Conservation (phyloP, 2,888 invertebrate species). For the Tholera decimalis region DNA sequence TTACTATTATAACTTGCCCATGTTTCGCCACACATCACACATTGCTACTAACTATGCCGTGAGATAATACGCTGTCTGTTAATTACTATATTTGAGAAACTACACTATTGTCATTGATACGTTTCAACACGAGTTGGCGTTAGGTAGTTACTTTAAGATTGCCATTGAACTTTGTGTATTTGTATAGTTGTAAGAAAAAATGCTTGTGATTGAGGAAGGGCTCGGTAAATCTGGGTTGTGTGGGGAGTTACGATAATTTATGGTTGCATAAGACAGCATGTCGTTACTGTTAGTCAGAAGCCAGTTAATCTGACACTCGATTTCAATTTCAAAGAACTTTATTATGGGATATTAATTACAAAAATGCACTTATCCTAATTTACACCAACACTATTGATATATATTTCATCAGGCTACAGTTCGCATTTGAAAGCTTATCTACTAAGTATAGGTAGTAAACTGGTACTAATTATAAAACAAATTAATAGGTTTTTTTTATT, state of each 20-base stretch:
- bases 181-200: background rate
- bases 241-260: background rate
- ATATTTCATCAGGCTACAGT: no score
- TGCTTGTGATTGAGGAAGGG: constrained; percentile 25
- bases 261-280: background rate
- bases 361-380: no score
- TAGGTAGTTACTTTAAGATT: background rate
- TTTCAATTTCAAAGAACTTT: no score
- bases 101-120: constrained; percentile 42
- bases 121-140: constrained; percentile 23
- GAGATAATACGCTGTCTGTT: constrained; percentile 22
- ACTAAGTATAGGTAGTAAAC: no score
- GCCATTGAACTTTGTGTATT: constrained; percentile 43
- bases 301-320: no score
- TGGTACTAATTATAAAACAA: no score
- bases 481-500: no score
- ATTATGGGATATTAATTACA: no score
- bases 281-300: no score
- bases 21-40: constrained; percentile 32
- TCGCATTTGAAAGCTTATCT: no score
- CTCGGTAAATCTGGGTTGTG: constrained; percentile 13
- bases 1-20: background rate
- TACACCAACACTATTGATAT: no score
- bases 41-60: constrained; percentile 36
- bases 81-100: constrained; percentile 49